Percentiles rank a stretch among this genome's conserved stretches.
phyloP scores from a whole-genome alignment of 2,797 vertebrate genomes.

The Liparis tanakae region DNA sequence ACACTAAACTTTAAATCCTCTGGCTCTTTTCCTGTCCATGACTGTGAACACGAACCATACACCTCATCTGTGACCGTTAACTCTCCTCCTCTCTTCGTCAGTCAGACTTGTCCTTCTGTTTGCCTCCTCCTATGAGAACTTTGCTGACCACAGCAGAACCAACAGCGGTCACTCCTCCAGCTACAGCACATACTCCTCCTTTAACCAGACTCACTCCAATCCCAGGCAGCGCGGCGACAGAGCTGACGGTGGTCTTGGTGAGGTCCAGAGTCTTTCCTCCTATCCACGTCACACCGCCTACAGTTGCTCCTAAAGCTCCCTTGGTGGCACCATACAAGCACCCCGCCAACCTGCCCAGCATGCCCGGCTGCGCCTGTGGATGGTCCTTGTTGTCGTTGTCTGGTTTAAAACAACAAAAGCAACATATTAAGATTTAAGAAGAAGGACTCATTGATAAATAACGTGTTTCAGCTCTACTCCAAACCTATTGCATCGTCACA shows the following conservation, averaged over 20 bases:
- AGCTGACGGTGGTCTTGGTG: constrained; percentile 92
- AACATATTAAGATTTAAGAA: background rate
- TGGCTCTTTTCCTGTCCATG: constrained; percentile 45
- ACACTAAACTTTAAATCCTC: constrained; percentile 62
- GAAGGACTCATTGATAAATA: background rate
- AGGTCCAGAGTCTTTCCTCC: constrained; percentile 94
- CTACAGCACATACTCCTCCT: constrained; percentile 92
- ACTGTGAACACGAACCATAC: constrained; percentile 39
- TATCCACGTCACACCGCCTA: constrained; percentile 94
- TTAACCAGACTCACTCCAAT: constrained; percentile 93
- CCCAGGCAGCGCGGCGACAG: constrained; percentile 91
- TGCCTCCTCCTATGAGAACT: constrained; percentile 93
- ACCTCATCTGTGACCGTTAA: constrained; percentile 26
- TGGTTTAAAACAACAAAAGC: constrained; percentile 65
- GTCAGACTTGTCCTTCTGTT: constrained; percentile 99
- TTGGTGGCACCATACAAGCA: constrained; percentile 94
- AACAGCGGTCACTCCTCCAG: constrained; percentile 91
- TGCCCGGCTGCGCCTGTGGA: constrained; percentile 89
- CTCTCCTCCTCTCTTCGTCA: constrained; percentile 73
- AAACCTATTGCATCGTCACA: background rate
- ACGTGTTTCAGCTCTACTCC: background rate
- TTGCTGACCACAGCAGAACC: constrained; percentile 93
- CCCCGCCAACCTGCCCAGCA: constrained; percentile 92
- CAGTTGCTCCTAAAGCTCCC: constrained; percentile 93
- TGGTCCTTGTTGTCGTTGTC: constrained; percentile 88